These are phyloP conservation scores for Parnassius smintheus DNA, from an alignment of 2,888 invertebrate genomes.

Conservation along the genomic window DNA sequence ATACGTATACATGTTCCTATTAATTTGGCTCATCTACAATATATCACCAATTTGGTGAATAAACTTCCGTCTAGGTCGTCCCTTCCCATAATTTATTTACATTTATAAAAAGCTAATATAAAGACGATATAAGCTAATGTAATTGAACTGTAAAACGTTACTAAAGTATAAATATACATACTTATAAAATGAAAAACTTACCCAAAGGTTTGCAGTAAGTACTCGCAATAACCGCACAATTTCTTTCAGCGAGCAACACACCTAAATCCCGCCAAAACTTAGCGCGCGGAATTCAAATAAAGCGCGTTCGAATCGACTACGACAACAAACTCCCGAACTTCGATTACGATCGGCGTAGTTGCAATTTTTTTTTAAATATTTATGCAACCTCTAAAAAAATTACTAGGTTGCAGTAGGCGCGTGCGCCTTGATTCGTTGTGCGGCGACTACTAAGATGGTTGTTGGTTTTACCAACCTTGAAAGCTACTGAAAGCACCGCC, in stretches of 20 bases:
- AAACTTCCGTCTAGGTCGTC: too few species aligned
- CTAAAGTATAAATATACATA: too few species aligned
- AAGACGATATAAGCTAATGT: too few species aligned
- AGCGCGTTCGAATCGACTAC: conserved; percentile 41
- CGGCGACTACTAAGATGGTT: conserved; percentile 56
- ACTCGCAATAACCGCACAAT: conserved; percentile 15
- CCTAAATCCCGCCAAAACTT: conserved; percentile 48
- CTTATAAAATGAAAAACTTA: conserved; percentile 12
- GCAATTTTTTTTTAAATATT: conserved; percentile 16
- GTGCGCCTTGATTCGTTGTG: conserved; percentile 61
- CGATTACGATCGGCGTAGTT: conserved; percentile 44
- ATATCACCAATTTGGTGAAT: too few species aligned
- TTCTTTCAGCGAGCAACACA: conserved; percentile 44
- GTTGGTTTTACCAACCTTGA: conserved; percentile 59
- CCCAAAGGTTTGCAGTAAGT: conserved; percentile 23
- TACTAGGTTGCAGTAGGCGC: conserved; percentile 66
- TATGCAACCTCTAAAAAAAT: conserved; percentile 66
- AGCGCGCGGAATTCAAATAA: conserved; percentile 50
- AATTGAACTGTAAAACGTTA: too few species aligned
- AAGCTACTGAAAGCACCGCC: conserved; percentile 69
- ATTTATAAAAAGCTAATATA: too few species aligned
- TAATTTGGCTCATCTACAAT: too few species aligned
- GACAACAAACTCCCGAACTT: conserved; percentile 42
- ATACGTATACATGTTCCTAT: too few species aligned
- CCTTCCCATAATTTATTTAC: too few species aligned